A percentile compares a stretch with the other conserved stretches of the same genome.
These are phyloP conservation scores for Rhinatrema bivittatum DNA, from an alignment of 2,797 vertebrate species.

Conservation along the genomic window DNA sequence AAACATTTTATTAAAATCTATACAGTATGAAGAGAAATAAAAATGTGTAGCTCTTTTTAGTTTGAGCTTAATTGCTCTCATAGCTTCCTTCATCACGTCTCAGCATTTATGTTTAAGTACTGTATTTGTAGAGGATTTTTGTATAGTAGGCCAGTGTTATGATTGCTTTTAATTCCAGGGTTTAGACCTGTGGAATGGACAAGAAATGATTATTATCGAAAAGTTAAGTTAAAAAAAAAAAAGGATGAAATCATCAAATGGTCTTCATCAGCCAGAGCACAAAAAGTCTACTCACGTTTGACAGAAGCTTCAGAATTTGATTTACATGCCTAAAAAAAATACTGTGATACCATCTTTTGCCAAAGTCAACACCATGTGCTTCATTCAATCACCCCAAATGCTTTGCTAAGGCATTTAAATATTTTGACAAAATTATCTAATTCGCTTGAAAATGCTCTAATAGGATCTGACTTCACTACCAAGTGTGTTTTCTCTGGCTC, in stretches of 20 bases:
- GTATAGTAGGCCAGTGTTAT: slow-evolving; percentile 25
- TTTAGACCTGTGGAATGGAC: slow-evolving; percentile 51
- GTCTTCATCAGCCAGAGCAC: slow-evolving; percentile 50
- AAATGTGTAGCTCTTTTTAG: not conserved
- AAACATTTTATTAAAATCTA: no score
- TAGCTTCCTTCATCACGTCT: slow-evolving; percentile 30
- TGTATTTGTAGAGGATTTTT: slow-evolving; percentile 25
- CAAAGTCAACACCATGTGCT: slow-evolving; percentile 82
- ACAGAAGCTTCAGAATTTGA: slow-evolving; percentile 66
- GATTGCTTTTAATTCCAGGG: slow-evolving; percentile 46
- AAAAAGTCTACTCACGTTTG: slow-evolving; percentile 66
- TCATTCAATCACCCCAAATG: slow-evolving; percentile 80
- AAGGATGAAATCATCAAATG: slow-evolving; percentile 48
- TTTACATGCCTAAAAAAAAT: slow-evolving; percentile 71
- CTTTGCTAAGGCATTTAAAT: slow-evolving; percentile 86
- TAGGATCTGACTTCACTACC: slow-evolving; percentile 90
- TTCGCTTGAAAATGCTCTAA: slow-evolving; percentile 80
- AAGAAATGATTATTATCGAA: slow-evolving; percentile 42
- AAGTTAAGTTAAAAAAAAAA: slow-evolving; percentile 30
- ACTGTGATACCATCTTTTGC: slow-evolving; percentile 61
- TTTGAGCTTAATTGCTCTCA: not conserved
- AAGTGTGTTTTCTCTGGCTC: slow-evolving; percentile 92
- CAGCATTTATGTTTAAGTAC: slow-evolving; percentile 14
- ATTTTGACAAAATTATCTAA: slow-evolving; percentile 97
- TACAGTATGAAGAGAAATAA: slow-evolving; percentile 14